A percentile compares a stretch with the other conserved stretches of the same genome.
Conservation (phyloP, 1,140 invertebrate genomes). For the Armadillidium nasatum region DNA sequence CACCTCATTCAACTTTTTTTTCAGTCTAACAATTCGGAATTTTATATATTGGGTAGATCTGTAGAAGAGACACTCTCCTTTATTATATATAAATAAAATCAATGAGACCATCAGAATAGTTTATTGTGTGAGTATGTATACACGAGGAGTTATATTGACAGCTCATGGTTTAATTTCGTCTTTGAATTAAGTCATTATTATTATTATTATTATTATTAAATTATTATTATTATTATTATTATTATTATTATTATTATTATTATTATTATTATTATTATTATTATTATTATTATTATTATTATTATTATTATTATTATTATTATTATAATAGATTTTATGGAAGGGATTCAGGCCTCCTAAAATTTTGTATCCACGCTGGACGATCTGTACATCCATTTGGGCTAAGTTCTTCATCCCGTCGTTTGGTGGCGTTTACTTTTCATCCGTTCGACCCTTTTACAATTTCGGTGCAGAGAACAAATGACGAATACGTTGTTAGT, state of each 20-base stretch:
- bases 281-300: neutral
- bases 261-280: neutral
- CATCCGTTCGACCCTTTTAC: slow-evolving; percentile 94
- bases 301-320: neutral
- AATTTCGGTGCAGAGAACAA: slow-evolving; percentile 89
- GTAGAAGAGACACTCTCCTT: too few relatives aligned
- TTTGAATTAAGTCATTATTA: too few relatives aligned
- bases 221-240: too few relatives aligned
- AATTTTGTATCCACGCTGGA: slow-evolving; percentile 81
- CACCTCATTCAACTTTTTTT: too few relatives aligned
- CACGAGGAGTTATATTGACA: too few relatives aligned
- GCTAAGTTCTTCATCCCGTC: slow-evolving; percentile 60
- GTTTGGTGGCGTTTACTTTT: slow-evolving; percentile 95
- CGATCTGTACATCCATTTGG: slow-evolving; percentile 58
- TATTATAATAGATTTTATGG: slow-evolving; percentile 70
- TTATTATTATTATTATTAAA: too few relatives aligned
- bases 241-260: neutral
- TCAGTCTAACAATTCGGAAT: too few relatives aligned
- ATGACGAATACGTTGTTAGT: slow-evolving; percentile 93
- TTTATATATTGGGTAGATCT: too few relatives aligned
- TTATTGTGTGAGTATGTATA: too few relatives aligned
- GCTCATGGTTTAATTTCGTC: too few relatives aligned
- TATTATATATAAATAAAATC: too few relatives aligned
- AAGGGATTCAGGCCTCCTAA: slow-evolving; percentile 79
- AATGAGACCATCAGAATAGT: too few relatives aligned